Percentiles rank a stretch among this genome's conserved stretches.
Conservation (phyloP, 1,140 invertebrate species). For the Drosophila repletoides region DNA sequence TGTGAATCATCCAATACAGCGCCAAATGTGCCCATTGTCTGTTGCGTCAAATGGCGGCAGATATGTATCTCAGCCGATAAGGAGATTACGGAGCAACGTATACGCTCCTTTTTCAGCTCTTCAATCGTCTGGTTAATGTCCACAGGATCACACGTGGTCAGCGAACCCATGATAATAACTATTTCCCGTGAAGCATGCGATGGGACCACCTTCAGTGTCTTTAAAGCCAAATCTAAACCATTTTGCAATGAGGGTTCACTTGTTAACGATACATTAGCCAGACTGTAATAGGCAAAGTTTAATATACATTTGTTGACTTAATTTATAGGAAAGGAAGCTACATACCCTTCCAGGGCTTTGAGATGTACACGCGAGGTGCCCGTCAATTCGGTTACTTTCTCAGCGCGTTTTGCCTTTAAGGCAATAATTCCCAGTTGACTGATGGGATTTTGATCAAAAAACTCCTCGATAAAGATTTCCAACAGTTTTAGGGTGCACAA, state of each 20-base stretch:
- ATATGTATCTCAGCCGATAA: conserved; percentile 97
- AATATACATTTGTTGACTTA: neutral
- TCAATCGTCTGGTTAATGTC: conserved; percentile 94
- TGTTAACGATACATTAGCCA: conserved; percentile 85
- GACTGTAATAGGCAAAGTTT: conserved; percentile 60
- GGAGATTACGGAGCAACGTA: conserved; percentile 96
- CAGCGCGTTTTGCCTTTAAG: conserved; percentile 96
- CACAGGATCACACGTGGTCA: conserved; percentile 98
- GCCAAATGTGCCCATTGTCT: conserved; percentile 85
- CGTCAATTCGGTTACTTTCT: conserved; percentile 94
- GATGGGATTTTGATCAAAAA: conserved; percentile 99
- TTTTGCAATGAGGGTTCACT: conserved; percentile 98
- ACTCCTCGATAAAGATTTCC: conserved; percentile 97
- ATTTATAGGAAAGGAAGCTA: neutral
- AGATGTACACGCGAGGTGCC: conserved; percentile 93
- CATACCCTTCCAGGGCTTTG: conserved; percentile 85
- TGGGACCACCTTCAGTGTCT: conserved; percentile 94
- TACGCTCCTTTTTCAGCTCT: conserved; percentile 87
- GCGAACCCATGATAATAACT: conserved; percentile 94
- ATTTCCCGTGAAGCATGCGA: conserved; percentile 96
- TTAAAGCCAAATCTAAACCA: conserved; percentile 92
- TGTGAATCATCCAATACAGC: conserved; percentile 94
- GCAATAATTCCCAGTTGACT: conserved; percentile 97
- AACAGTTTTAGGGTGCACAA: conserved; percentile 94
- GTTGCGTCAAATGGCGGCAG: conserved; percentile 91